Evolutionary conservation across 1,140 invertebrate species (phyloP), one percentile per base, ranked within the genome.

Genomic region (Drosophila guanche): DNA sequence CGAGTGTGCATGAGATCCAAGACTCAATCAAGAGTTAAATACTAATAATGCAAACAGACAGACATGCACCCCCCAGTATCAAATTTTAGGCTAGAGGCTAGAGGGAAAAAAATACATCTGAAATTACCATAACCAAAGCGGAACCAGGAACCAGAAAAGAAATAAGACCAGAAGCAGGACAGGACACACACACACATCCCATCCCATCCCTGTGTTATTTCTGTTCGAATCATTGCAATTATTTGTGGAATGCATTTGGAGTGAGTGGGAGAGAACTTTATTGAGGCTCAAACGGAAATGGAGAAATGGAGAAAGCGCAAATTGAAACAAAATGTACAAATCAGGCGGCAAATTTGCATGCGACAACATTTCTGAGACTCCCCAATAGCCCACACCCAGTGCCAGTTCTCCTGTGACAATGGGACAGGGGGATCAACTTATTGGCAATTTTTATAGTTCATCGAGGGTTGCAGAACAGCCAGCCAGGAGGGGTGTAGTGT

Each of bases 251-350:
- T 86, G 81, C 81, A 85, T 56, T 72, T 51, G 41, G 10, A 27
- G 33, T 12, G 33, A 37, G 33, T 10, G 8, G 10, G 14, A 5
- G 48, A 48, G 60, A 66, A 83, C 62, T 78, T 78, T 83, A 83
- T 83, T 80, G 76, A 62, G 79, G 60, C 56, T 56, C 61, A 76
- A 55, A 72, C 51, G 51, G 57, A 61, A 47, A 62, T 46, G 29
- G 46, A 51, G 56, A 51, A 70, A 60, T 58, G 42, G 53, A 22
- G 55, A 52, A 62, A 79, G 48, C 59, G 72, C 52, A 79, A 86
- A 86, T 88, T 88, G 83, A 86, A 81, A 81, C 78, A 78, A 86
- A 86, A 81, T 88, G 83, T 83, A 86, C 83, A 86, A 86, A 86
- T 86, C 83, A 78, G 75, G 83, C 74, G 76, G 54, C 74, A 86